Conservation (phyloP, 2,888 invertebrate genomes). For the Arenicola marina region DNA sequence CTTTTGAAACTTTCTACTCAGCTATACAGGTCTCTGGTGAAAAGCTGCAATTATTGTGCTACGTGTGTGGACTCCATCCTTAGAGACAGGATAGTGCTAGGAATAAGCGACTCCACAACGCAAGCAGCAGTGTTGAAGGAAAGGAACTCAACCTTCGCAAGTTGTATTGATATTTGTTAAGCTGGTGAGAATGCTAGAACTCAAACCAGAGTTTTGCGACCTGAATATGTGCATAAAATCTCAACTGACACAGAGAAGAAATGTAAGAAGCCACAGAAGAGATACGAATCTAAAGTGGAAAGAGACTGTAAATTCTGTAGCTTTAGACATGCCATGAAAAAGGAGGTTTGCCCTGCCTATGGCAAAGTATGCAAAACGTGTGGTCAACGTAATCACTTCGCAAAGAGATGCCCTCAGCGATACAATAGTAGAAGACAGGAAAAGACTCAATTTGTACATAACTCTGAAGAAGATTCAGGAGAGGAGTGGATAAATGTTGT, state of each 20-base stretch:
- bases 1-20: not conserved
- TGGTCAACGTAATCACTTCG: constrained; percentile 9
- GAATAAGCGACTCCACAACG: constrained; percentile 10
- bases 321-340: constrained; percentile 1
- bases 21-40: constrained; percentile 1
- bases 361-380: constrained; percentile 6
- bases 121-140: constrained; percentile 10
- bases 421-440: not conserved
- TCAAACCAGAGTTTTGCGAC: not conserved
- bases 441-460: not conserved
- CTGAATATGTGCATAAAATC: constrained; percentile 8
- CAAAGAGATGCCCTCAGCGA: constrained; percentile 1
- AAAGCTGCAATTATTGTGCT: constrained; percentile 16
- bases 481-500: not conserved
- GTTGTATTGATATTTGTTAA: not conserved
- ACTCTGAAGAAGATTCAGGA: too few species aligned
- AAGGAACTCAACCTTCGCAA: constrained; percentile 7
- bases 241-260: not conserved
- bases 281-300: not conserved
- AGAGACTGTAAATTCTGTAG: constrained; percentile 14
- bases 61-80: constrained; percentile 19
- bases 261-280: not conserved
- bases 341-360: constrained; percentile 15
- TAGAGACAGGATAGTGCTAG: constrained; percentile 23
- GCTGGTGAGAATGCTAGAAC: constrained; percentile 9